Evolutionary conservation across 2,888 invertebrate genomes (phyloP).

Genomic region (Endotricha flammealis): DNA sequence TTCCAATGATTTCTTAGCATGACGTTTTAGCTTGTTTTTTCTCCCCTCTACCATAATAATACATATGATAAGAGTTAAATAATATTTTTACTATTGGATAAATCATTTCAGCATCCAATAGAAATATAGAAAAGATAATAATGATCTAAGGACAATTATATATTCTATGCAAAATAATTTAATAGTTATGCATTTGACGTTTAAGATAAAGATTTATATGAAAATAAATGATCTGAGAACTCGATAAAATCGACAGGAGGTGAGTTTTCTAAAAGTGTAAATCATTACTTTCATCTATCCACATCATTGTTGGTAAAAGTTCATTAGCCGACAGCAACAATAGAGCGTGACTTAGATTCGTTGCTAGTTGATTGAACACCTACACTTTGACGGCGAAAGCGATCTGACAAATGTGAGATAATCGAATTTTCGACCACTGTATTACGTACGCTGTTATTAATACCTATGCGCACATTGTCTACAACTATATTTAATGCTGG

Average conservation of each 20-base stretch:
- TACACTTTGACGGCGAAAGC: conserved; percentile 53
- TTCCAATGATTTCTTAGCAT: too few relatives aligned
- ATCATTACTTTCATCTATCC: conserved; percentile 60
- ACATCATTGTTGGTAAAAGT: conserved; percentile 57
- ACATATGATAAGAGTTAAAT: too few relatives aligned
- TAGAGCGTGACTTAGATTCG: conserved; percentile 42
- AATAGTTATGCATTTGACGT: too few relatives aligned
- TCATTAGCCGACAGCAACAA: conserved; percentile 60
- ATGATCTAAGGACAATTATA: too few relatives aligned
- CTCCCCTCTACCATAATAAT: too few relatives aligned
- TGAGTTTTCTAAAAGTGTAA: conserved; percentile 40
- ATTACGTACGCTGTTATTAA: conserved; percentile 34
- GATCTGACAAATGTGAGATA: conserved; percentile 41
- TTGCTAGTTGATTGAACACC: conserved; percentile 42
- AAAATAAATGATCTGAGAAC: conserved; percentile 8
- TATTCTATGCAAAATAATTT: too few relatives aligned
- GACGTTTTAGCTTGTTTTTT: too few relatives aligned
- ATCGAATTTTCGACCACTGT: conserved; percentile 45
- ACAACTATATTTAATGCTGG: too few relatives aligned
- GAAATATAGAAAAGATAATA: too few relatives aligned
- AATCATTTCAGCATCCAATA: too few relatives aligned
- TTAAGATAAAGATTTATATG: conserved; percentile 3
- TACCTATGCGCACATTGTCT: too few relatives aligned
- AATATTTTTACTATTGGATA: too few relatives aligned
- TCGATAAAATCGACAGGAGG: conserved; percentile 40